Percentiles rank a stretch among this genome's conserved stretches.
These are phyloP conservation scores for Cryptoprocta ferox DNA, from an alignment of 2,797 vertebrate genomes.

Conservation along the genomic window DNA sequence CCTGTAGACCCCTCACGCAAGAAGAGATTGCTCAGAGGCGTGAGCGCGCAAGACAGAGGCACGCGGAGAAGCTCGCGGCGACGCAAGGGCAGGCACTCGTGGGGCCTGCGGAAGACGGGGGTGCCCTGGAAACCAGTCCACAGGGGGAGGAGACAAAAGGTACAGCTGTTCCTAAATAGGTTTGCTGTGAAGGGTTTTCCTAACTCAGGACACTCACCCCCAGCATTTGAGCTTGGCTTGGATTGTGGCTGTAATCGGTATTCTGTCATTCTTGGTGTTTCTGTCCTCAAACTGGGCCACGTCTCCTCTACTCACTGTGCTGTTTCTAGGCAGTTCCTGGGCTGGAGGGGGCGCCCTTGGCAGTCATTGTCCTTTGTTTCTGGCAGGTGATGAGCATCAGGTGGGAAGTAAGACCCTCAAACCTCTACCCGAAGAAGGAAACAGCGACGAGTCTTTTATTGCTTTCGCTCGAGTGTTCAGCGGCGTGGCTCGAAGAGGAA, in stretches of 20 bases:
- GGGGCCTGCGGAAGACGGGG: slow-evolving; percentile 71
- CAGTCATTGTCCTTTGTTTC: slow-evolving; percentile 45
- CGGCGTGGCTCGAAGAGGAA: slow-evolving; percentile 90
- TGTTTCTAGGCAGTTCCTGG: background rate
- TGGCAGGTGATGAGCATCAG: slow-evolving; percentile 84
- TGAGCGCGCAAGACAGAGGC: slow-evolving; percentile 90
- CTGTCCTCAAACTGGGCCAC: background rate
- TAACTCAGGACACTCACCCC: background rate
- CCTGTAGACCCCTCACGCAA: slow-evolving; percentile 91
- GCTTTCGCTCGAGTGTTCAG: slow-evolving; percentile 98
- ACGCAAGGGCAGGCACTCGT: slow-evolving; percentile 81
- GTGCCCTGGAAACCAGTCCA: slow-evolving; percentile 53
- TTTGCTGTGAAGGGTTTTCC: background rate
- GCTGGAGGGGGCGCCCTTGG: background rate
- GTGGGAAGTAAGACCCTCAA: slow-evolving; percentile 79
- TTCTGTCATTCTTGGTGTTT: background rate
- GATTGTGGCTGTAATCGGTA: background rate
- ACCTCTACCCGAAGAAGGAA: slow-evolving; percentile 80
- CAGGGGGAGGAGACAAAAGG: slow-evolving; percentile 78
- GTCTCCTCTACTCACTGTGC: background rate
- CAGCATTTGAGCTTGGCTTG: background rate
- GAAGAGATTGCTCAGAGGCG: slow-evolving; percentile 93
- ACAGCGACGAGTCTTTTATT: slow-evolving; percentile 91
- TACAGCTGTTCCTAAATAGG: slow-evolving; percentile 49
- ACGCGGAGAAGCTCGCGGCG: slow-evolving; percentile 90